Evolutionary conservation across 2,113 vertebrate genomes (phyloP).

Genomic region (Misgurnus mizolepis): DNA sequence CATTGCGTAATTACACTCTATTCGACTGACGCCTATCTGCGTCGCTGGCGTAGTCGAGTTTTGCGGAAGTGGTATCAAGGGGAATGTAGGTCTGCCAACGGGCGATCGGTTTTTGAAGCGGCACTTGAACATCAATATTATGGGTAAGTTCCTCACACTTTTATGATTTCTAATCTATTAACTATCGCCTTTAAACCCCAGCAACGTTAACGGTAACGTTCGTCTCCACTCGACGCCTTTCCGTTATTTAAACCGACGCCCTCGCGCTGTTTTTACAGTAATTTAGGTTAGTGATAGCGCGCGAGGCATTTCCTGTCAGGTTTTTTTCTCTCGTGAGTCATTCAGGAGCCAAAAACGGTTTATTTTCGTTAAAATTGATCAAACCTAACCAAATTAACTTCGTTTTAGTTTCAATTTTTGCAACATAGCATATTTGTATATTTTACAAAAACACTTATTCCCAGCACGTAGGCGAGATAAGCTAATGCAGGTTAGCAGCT

Average conservation of each 20-base stretch:
- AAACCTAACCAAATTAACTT: neutral
- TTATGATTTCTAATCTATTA: neutral
- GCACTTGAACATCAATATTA: slow-evolving; percentile 72
- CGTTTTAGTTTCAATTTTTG: neutral
- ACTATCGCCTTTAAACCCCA: neutral
- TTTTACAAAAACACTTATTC: neutral
- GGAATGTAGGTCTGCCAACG: slow-evolving; percentile 76
- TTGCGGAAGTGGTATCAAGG: slow-evolving; percentile 59
- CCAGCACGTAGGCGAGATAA: neutral
- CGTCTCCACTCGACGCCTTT: neutral
- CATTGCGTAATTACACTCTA: neutral
- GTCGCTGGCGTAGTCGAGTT: slow-evolving; percentile 37
- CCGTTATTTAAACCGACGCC: neutral
- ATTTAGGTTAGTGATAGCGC: slow-evolving; percentile 28
- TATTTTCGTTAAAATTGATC: neutral
- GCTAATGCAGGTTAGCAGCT: slow-evolving; percentile 39
- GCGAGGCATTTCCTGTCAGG: slow-evolving; percentile 61
- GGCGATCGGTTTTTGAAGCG: slow-evolving; percentile 72
- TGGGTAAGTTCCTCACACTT: slow-evolving; percentile 70
- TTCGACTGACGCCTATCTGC: neutral
- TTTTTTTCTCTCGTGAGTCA: slow-evolving; percentile 40
- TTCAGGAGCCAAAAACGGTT: slow-evolving; percentile 7
- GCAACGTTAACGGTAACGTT: neutral
- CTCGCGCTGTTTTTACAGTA: slow-evolving; percentile 5
- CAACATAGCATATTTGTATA: neutral